Conservation (phyloP, 2,888 invertebrate genomes). For the Polymixis flavicincta region DNA sequence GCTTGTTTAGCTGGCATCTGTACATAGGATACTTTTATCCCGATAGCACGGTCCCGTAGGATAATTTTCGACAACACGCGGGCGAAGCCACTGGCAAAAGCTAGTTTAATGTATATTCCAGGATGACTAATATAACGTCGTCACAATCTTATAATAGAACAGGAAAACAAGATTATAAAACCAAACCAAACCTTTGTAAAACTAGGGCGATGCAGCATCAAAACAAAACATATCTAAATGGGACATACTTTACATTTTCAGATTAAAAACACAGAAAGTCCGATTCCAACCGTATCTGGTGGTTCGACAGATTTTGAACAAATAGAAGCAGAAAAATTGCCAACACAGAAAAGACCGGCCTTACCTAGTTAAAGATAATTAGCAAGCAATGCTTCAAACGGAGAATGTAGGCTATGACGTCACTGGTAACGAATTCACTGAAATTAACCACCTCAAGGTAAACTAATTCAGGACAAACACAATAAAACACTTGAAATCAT, state of each 20-base stretch:
- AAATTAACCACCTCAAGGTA: conserved; percentile 35
- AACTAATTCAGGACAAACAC: conserved; percentile 47
- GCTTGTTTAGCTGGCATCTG: too few species aligned
- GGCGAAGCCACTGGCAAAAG: too few species aligned
- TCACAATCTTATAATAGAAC: background rate
- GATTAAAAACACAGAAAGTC: conserved; percentile 2
- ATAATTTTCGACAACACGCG: too few species aligned
- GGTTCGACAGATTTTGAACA: conserved; percentile 41
- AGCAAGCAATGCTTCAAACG: too few species aligned
- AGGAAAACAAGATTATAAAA: background rate
- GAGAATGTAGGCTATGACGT: conserved; percentile 68
- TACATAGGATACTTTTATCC: too few species aligned
- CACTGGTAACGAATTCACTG: conserved; percentile 71
- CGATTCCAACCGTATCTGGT: conserved; percentile 51
- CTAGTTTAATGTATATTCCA: too few species aligned
- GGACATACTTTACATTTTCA: background rate
- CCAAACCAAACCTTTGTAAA: background rate
- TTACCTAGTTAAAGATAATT: background rate
- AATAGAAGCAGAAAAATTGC: conserved; percentile 50
- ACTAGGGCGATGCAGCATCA: background rate
- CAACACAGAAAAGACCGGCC: conserved; percentile 56
- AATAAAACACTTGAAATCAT: conserved; percentile 57
- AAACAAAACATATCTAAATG: background rate
- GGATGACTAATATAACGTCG: too few species aligned
- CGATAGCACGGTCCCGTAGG: too few species aligned